phyloP scores from a whole-genome alignment of 2,888 invertebrate genomes.

The Harpalus rufipes region DNA sequence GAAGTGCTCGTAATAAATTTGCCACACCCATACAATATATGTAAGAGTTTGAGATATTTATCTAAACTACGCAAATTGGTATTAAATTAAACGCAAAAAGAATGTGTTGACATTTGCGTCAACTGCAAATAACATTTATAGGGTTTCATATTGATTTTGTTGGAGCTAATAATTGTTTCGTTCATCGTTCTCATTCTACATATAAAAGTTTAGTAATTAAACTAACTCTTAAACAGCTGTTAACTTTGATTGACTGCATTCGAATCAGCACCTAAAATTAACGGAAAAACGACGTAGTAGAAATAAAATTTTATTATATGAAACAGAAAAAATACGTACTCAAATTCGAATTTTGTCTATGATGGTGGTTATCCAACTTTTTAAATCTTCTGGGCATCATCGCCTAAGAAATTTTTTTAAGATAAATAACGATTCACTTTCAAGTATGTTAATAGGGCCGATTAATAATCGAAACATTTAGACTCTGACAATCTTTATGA shows the following conservation, averaged over 20 bases:
- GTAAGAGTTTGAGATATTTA: background rate
- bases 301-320: background rate
- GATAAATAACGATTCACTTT: too few relatives aligned
- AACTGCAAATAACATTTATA: background rate
- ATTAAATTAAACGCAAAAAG: background rate
- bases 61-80: background rate
- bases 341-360: too few relatives aligned
- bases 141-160: constrained; percentile 22
- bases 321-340: too few relatives aligned
- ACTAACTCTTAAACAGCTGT: constrained; percentile 26
- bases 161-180: constrained; percentile 24
- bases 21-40: background rate
- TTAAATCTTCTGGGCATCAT: too few relatives aligned
- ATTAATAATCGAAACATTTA: too few relatives aligned
- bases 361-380: too few relatives aligned
- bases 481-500: too few relatives aligned
- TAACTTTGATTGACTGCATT: constrained; percentile 29
- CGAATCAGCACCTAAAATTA: background rate
- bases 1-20: background rate
- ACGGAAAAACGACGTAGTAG: background rate
- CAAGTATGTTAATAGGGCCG: too few relatives aligned
- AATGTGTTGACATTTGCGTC: background rate
- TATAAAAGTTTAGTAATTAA: constrained; percentile 26
- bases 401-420: too few relatives aligned
- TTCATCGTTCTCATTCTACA: constrained; percentile 9